These are phyloP conservation scores for Pseudococcus jackbeardsleyi DNA, from an alignment of 2,888 invertebrate genomes.

Conservation along the genomic window DNA sequence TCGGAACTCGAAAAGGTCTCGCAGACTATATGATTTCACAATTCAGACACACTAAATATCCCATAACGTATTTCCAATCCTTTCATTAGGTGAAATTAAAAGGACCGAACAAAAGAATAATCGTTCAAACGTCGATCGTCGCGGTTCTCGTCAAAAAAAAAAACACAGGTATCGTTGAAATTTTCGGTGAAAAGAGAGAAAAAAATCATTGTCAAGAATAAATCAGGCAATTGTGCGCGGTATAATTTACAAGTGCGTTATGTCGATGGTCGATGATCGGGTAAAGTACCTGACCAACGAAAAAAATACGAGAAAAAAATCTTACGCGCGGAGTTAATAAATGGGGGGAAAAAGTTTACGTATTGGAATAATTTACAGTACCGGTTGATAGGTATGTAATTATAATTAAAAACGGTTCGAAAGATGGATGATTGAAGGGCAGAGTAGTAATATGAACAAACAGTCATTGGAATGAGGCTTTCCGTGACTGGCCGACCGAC, in stretches of 20 bases:
- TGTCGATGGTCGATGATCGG: background rate
- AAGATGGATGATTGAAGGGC: constrained; percentile 65
- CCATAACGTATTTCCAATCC: background rate
- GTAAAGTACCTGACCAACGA: background rate
- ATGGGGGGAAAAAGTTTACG: constrained; percentile 22
- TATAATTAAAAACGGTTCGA: constrained; percentile 65
- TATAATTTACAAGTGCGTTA: constrained; percentile 30
- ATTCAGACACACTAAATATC: constrained; percentile 4
- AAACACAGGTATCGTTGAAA: background rate
- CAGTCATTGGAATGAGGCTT: constrained; percentile 64
- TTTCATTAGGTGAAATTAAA: constrained; percentile 6
- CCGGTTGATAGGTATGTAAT: constrained; percentile 65
- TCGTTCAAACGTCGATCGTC: background rate
- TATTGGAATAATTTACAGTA: constrained; percentile 64
- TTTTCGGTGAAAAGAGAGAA: constrained; percentile 11
- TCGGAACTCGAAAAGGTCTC: constrained; percentile 5
- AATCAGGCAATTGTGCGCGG: background rate
- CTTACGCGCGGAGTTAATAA: constrained; percentile 8
- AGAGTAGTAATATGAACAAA: constrained; percentile 63
- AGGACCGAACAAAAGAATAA: background rate
- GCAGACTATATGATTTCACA: background rate
- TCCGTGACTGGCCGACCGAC: constrained; percentile 62
- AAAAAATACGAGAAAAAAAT: background rate
- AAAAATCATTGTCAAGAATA: constrained; percentile 46
- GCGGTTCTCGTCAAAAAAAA: background rate